Conservation (phyloP, 2,888 invertebrate genomes). For the Agrochola litura region DNA sequence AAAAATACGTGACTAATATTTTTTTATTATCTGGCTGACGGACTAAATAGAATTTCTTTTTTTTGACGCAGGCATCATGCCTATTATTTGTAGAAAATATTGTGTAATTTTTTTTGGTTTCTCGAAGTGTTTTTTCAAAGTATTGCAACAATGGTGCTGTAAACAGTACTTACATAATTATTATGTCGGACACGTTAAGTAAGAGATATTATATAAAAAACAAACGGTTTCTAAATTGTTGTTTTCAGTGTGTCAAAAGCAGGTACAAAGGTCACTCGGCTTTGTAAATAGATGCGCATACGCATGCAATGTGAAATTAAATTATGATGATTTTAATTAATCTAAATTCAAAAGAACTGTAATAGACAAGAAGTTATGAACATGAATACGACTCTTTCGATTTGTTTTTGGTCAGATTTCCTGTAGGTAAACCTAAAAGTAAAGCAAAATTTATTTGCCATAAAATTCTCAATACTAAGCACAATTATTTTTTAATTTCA, state of each 20-base stretch:
- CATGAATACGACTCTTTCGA: background rate
- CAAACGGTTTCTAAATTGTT: too few relatives aligned
- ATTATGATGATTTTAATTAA: background rate
- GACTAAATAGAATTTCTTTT: too few relatives aligned
- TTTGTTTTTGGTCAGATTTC: too few relatives aligned
- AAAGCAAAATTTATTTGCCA: too few relatives aligned
- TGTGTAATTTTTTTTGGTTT: background rate
- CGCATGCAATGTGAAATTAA: background rate
- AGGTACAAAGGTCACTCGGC: background rate
- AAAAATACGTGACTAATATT: too few relatives aligned
- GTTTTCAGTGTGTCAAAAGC: background rate
- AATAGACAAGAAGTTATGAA: background rate
- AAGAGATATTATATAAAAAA: background rate
- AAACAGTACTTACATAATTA: background rate
- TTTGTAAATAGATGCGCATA: background rate
- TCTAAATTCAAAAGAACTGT: background rate
- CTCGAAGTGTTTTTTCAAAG: background rate
- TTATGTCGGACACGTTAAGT: too few relatives aligned
- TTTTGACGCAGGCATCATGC: too few relatives aligned
- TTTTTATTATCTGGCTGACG: too few relatives aligned
- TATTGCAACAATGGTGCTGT: background rate
- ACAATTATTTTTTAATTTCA: constrained; percentile 10
- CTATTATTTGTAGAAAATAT: too few relatives aligned
- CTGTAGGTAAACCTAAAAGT: too few relatives aligned
- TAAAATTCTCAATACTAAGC: background rate